Base-by-base conservation (phyloP, 2,888 invertebrate genomes). In the Drosophila mimica region DNA sequence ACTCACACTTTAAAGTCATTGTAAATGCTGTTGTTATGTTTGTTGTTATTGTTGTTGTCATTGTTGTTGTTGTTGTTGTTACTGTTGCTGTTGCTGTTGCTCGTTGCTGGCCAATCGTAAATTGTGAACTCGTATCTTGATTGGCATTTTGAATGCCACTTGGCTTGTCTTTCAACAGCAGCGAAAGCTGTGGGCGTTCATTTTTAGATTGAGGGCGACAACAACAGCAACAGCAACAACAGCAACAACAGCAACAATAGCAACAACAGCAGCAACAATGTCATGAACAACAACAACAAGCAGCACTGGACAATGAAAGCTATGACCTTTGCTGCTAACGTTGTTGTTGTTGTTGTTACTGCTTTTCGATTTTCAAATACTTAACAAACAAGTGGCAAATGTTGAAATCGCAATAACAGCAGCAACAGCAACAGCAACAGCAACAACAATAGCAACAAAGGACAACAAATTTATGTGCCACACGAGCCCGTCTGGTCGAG, bases 381-480 rank as follows among this genome's bases (percentile, higher is more conserved):
- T 72, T 66, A 72, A 81, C 83, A 75, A 88, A 78, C 86, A 88
- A 88, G 83, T 81, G 81, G 80, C 77, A 79, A 82, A 60, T 73
- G 85, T 66, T 61, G 56, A 75, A 66, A 61, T 59, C 63, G 70
- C 73, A 58, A 69, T 66, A 66, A 77, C 59, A 67, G 49, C 66
- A 74, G 51, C 59, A 65, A 38, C 64, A 79, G 38, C 65, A 58
- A 33, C 63, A 69, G 30, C 40, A 54, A 46, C 48, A 67, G 48
- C 38, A 38, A 17, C 17, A 36, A 38, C 46, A 46, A 46, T 15
- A 20, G 15, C 46, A 46, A 46, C 20, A 46, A 46, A 54, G 52
- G 69, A 51, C 82, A 76, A 74, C 62, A 83, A 85, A 75, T 86
- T 88, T 78, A 84, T 84, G 81, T 74, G 70, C 70, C 65, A 81